phyloP scores from a whole-genome alignment of 2,113 vertebrate species.

The Eupsittula cactorum region DNA sequence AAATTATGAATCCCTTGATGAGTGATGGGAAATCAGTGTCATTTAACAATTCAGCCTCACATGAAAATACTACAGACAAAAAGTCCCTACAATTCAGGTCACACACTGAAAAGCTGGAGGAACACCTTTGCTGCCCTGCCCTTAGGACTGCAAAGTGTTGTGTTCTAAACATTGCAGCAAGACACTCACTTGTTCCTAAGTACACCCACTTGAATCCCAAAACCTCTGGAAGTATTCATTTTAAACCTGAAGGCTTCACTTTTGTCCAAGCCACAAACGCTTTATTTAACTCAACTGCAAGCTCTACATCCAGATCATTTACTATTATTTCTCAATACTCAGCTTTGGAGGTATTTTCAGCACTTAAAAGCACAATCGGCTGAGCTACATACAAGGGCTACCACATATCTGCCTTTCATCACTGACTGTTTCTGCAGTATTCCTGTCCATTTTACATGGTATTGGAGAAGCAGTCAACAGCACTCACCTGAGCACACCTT shows the following conservation, averaged over 20 bases:
- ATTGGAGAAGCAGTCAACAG: background rate
- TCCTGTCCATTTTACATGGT: background rate
- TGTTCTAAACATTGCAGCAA: background rate
- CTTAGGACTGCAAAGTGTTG: background rate
- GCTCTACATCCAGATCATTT: constrained; percentile 7
- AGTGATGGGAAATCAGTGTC: background rate
- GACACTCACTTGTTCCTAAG: background rate
- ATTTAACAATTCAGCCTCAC: background rate
- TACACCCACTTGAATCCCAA: background rate
- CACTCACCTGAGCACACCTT: constrained; percentile 91
- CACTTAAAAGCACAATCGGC: constrained; percentile 6
- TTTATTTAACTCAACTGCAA: constrained; percentile 1
- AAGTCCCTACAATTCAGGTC: background rate
- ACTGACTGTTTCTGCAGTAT: background rate
- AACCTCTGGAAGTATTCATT: background rate
- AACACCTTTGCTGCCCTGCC: background rate
- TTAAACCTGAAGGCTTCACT: background rate
- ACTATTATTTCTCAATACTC: constrained; percentile 6
- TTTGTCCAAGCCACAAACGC: background rate
- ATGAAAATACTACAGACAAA: background rate
- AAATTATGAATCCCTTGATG: background rate
- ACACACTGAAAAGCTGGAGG: background rate
- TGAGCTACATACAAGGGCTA: background rate
- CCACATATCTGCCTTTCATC: background rate
- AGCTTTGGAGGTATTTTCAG: constrained; percentile 42